Evolutionary conservation across 2,113 vertebrate genomes (phyloP).

Genomic region (Ursus arctos): DNA sequence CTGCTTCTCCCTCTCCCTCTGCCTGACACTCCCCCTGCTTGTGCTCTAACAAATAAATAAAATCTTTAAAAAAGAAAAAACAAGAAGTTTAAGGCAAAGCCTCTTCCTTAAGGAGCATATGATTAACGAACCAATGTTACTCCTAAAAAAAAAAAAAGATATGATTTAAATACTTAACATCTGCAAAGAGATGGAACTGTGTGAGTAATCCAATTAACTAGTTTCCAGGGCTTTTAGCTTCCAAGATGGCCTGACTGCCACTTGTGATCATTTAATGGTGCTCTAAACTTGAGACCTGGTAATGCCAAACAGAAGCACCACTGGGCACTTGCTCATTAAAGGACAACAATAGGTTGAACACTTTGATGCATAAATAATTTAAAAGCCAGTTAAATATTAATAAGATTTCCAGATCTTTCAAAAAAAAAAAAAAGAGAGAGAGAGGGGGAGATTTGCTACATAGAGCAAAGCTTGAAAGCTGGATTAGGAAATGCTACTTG

Average conservation of each 20-base stretch:
- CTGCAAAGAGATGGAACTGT: not conserved
- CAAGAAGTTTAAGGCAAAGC: not conserved
- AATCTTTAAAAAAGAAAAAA: not conserved
- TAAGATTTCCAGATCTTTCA: slow-evolving; percentile 72
- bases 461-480: slow-evolving; percentile 68
- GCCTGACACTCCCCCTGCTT: not conserved
- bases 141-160: not conserved
- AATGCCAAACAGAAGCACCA: slow-evolving; percentile 46
- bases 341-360: slow-evolving; percentile 79
- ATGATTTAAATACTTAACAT: not conserved
- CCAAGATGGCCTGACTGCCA: not conserved
- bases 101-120: not conserved
- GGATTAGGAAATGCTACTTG: slow-evolving; percentile 66
- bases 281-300: not conserved
- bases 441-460: slow-evolving; percentile 34
- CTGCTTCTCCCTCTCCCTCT: not conserved
- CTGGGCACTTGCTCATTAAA: slow-evolving; percentile 82
- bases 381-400: slow-evolving; percentile 87
- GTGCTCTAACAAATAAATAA: not conserved
- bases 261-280: not conserved
- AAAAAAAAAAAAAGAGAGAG: not conserved
- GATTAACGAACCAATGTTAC: not conserved
- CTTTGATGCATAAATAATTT: slow-evolving; percentile 86
- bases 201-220: not conserved
- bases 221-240: not conserved